These are phyloP conservation scores for Phaenicophaeus curvirostris DNA, from an alignment of 2,797 vertebrate genomes.

Conservation along the genomic window DNA sequence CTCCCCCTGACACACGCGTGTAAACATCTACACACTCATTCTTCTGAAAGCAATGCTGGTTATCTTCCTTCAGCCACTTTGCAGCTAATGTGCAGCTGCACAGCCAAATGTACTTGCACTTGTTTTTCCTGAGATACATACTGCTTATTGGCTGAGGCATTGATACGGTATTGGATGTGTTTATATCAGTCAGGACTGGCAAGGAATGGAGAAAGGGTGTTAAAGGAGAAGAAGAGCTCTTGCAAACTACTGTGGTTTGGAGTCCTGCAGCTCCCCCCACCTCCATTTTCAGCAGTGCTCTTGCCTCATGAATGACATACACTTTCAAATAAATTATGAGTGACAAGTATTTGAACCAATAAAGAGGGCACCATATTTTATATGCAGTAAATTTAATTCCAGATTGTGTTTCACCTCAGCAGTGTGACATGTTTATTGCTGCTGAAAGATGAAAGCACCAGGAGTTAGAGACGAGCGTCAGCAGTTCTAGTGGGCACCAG, in stretches of 20 bases:
- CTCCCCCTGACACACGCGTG: rapidly evolving
- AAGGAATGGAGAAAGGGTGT: slow-evolving; percentile 52
- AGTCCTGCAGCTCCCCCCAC: slow-evolving; percentile 52
- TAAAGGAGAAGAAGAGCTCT: slow-evolving; percentile 18
- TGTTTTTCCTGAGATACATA: slow-evolving; percentile 15
- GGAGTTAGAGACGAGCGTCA: slow-evolving; percentile 83
- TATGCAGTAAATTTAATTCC: slow-evolving; percentile 98
- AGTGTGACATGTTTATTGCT: slow-evolving; percentile 97
- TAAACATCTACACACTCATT: not conserved
- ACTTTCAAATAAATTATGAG: slow-evolving; percentile 95
- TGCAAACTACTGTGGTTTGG: not conserved
- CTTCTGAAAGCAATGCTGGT: slow-evolving; percentile 15
- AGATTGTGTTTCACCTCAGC: slow-evolving; percentile 91
- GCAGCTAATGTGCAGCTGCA: not conserved
- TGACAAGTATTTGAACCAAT: slow-evolving; percentile 98
- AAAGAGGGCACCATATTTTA: slow-evolving; percentile 97
- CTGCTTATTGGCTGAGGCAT: slow-evolving; percentile 16
- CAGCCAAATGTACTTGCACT: not conserved
- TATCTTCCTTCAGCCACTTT: not conserved
- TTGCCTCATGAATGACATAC: slow-evolving; percentile 83
- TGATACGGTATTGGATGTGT: slow-evolving; percentile 49
- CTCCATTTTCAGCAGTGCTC: slow-evolving; percentile 47
- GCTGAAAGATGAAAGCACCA: slow-evolving; percentile 85
- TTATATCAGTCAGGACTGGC: slow-evolving; percentile 56
- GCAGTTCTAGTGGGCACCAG: slow-evolving; percentile 85